Evolutionary conservation across 2,113 vertebrate species (phyloP), one percentile per base, ranked within the genome.

Genomic region (Rutilus rutilus): DNA sequence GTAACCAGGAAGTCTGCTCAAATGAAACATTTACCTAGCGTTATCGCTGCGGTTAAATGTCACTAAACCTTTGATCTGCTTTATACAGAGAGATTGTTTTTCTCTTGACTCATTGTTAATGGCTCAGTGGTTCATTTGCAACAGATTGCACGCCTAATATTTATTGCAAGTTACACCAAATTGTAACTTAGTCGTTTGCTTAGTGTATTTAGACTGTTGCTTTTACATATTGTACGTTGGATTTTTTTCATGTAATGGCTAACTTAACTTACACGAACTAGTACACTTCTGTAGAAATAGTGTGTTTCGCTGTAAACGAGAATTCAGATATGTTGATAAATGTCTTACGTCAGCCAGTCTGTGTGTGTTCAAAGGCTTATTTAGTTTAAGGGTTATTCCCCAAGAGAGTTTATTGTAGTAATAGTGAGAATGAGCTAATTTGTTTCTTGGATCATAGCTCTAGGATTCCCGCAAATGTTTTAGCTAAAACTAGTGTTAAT

Each of bases 1-100:
- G 45, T 67, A n/a, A 69, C 62, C 62, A 82, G 79, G 79, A 82
- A 82, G 79, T 82, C 5, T 52, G 79, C 12, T 30, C 10, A 82
- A 33, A 64, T 33, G 2, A 52, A 67, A 67, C 45, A 52, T 67
- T 33, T 52, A 30, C 25, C 27, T 8, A 33, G 25, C 27, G 9
- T 36, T 25, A 45, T 52, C 17, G 4, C 25, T 9, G 17, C 47
- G 17, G 9, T 21, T n/a, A 9, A 60, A 64, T 64, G 78, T 62
- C 42, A 82, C 62, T 5, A 50, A 65, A 82, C 59, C n/a, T 80
- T 64, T 82, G 9, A 33, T 52, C 45, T 14, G 2, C 60, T 2
- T 69, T 50, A 21, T 23, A 81, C 59, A 19, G 1, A 4, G 39
- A 25, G 71, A 25, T 23, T 14, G 54, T 50, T 52, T 82, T 82